These are phyloP conservation scores for Hololepta plana DNA, from an alignment of 2,888 invertebrate species.

Conservation along the genomic window DNA sequence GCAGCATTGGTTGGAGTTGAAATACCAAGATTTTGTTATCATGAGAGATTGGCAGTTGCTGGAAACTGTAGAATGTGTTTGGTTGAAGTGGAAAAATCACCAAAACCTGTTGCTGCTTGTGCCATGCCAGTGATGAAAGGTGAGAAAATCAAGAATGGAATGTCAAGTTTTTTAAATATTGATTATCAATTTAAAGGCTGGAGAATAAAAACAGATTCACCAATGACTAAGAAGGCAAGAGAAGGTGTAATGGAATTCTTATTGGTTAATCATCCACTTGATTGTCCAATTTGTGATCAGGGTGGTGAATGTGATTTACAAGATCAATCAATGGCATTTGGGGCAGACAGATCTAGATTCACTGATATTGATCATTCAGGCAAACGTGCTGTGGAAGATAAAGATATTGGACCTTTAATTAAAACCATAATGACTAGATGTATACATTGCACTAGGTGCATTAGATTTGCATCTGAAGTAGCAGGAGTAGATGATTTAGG, in stretches of 20 bases:
- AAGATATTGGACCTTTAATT: conserved; percentile 93
- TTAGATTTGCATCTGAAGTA: conserved; percentile 97
- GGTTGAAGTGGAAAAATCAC: conserved; percentile 96
- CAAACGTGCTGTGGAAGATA: conserved; percentile 96
- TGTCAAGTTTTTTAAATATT: no score
- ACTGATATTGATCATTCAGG: conserved; percentile 82
- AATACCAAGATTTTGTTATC: conserved; percentile 98
- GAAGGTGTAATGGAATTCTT: conserved; percentile 98
- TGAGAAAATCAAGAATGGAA: conserved; percentile 9
- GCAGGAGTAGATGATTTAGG: conserved; percentile 92
- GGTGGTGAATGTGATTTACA: conserved; percentile 87
- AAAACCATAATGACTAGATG: conserved; percentile 99
- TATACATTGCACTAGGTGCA: conserved; percentile 97
- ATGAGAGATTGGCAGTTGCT: conserved; percentile 94
- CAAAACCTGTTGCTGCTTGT: conserved; percentile 96
- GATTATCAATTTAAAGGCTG: conserved; percentile 44
- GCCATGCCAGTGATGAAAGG: conserved; percentile 99
- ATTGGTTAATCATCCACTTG: conserved; percentile 93
- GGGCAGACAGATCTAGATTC: conserved; percentile 84
- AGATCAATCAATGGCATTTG: conserved; percentile 99
- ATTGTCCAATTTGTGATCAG: conserved; percentile 99
- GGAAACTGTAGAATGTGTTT: conserved; percentile 99
- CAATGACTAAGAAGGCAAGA: conserved; percentile 51
- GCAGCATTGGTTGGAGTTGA: conserved; percentile 91
- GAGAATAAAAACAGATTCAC: conserved; percentile 95